phyloP scores from a whole-genome alignment of 2,113 vertebrate genomes.

The Hemicordylus capensis region DNA sequence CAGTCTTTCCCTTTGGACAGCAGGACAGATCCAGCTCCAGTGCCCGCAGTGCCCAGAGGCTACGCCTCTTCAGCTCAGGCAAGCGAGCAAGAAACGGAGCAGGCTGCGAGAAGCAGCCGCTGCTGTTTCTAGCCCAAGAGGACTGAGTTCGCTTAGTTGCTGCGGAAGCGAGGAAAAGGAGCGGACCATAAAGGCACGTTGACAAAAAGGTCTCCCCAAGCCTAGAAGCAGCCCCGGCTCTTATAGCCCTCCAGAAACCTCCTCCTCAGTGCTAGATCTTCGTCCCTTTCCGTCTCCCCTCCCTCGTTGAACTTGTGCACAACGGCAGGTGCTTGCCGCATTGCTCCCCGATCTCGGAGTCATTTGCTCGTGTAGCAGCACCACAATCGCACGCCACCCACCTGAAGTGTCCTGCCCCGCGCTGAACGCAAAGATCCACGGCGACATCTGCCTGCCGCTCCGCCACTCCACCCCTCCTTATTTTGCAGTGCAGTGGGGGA shows the following conservation, averaged over 20 bases:
- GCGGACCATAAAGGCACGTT: too few relatives aligned
- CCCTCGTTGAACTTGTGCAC: neutral
- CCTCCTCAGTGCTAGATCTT: neutral
- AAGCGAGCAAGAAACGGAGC: neutral
- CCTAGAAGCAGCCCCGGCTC: neutral
- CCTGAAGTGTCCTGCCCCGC: neutral
- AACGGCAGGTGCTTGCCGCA: too few relatives aligned
- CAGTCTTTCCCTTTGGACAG: too few relatives aligned
- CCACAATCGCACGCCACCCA: neutral
- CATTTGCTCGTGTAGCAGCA: neutral
- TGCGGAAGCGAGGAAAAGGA: neutral
- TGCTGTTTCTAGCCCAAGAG: neutral
- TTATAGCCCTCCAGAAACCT: neutral
- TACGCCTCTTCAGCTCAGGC: neutral
- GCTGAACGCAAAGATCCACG: neutral
- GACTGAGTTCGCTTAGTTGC: neutral
- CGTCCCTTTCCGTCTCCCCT: neutral
- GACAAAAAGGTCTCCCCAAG: neutral
- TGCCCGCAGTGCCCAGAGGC: neutral
- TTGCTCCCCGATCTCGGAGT: neutral
- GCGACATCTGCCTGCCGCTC: neutral
- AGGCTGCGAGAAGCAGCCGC: neutral
- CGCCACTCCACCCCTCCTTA: neutral
- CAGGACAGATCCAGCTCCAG: too few relatives aligned
- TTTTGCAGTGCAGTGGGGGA: neutral